phyloP scores from a whole-genome alignment of 2,888 invertebrate species.

The Ctena decussata region DNA sequence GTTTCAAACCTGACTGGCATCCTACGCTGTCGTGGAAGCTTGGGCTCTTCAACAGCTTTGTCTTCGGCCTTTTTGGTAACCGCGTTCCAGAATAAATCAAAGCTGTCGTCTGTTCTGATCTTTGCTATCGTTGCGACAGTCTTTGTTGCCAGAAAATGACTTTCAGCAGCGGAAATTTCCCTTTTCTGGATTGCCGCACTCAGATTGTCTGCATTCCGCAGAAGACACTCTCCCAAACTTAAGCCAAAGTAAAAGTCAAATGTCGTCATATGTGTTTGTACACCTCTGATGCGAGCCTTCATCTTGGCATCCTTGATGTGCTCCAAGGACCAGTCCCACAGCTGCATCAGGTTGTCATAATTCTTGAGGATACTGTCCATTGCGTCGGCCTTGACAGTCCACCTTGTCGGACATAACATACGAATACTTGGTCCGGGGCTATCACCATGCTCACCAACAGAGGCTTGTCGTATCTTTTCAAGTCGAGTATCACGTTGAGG shows the following conservation, averaged over 20 bases:
- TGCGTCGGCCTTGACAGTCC: constrained; percentile 51
- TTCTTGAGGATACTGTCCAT: constrained; percentile 27
- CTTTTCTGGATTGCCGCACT: constrained; percentile 27
- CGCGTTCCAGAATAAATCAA: constrained; percentile 27
- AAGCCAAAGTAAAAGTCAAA: constrained; percentile 3
- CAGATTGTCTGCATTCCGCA: constrained; percentile 21
- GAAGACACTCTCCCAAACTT: background rate
- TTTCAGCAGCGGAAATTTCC: constrained; percentile 50
- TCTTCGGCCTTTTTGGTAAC: constrained; percentile 13
- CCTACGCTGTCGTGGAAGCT: constrained; percentile 31
- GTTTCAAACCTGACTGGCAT: constrained; percentile 28
- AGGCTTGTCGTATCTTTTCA: constrained; percentile 38
- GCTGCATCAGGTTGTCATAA: constrained; percentile 3
- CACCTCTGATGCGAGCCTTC: too few species aligned
- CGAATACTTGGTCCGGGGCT: constrained; percentile 19
- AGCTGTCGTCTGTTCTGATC: constrained; percentile 28
- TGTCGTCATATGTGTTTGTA: too few species aligned
- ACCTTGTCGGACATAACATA: constrained; percentile 53
- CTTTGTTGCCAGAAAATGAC: constrained; percentile 24
- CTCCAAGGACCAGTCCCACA: constrained; percentile 22
- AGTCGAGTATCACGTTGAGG: constrained; percentile 48
- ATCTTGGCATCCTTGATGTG: constrained; percentile 28
- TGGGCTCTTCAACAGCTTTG: constrained; percentile 23
- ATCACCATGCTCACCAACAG: constrained; percentile 5
- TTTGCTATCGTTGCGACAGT: background rate